Percentiles rank a stretch among this genome's conserved stretches.
Conservation (phyloP, 2,888 invertebrate species). For the Synanthedon andrenaeformis region DNA sequence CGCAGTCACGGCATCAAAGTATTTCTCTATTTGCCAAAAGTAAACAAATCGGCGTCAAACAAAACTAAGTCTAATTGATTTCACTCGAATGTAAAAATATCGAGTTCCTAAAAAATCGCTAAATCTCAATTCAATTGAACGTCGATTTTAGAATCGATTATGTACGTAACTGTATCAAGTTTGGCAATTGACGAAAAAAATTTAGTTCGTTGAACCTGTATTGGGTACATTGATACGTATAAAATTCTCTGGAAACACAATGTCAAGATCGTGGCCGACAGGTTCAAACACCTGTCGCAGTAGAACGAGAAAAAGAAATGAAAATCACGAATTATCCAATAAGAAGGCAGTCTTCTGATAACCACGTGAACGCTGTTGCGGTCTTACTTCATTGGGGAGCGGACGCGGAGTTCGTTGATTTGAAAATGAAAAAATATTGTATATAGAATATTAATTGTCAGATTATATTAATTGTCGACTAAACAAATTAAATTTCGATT, state of each 20-base stretch:
- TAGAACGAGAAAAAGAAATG: slow-evolving; percentile 33
- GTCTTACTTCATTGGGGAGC: slow-evolving; percentile 8
- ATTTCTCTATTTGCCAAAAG: not conserved
- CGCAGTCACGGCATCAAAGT: not conserved
- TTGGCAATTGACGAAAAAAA: slow-evolving; percentile 19
- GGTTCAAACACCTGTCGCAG: slow-evolving; percentile 59
- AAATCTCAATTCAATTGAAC: slow-evolving; percentile 8
- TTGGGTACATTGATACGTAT: slow-evolving; percentile 20
- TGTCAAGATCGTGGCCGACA: slow-evolving; percentile 55
- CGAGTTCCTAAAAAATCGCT: slow-evolving; percentile 7
- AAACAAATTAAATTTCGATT: no score
- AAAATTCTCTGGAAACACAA: slow-evolving; percentile 26
- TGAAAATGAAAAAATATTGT: not conserved
- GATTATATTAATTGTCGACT: not conserved
- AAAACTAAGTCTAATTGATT: slow-evolving; percentile 3
- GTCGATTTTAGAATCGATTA: slow-evolving; percentile 8
- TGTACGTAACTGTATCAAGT: slow-evolving; percentile 22
- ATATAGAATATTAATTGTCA: not conserved
- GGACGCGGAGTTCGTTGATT: slow-evolving; percentile 14
- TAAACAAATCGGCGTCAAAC: not conserved
- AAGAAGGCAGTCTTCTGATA: slow-evolving; percentile 50
- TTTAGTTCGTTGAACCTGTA: slow-evolving; percentile 33
- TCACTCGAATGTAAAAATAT: not conserved
- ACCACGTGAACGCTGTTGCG: slow-evolving; percentile 14
- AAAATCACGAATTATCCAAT: slow-evolving; percentile 67